Conservation (phyloP, 1,140 invertebrate species). For the Anadara kagoshimensis region DNA sequence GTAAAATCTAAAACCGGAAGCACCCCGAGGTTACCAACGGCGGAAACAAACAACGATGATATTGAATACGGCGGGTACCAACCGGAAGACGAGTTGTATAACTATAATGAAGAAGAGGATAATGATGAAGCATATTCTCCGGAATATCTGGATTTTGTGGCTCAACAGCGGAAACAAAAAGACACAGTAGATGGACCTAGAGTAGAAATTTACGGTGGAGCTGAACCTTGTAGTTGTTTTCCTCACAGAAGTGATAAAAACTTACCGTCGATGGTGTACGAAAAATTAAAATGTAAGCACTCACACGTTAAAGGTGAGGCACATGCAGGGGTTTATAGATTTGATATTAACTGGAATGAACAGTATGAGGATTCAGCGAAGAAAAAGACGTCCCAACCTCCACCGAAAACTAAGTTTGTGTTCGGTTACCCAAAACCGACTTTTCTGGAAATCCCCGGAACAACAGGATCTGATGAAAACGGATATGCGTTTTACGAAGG, state of each 20-base stretch:
- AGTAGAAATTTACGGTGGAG: conserved; percentile 25
- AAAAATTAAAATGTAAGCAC: conserved; percentile 32
- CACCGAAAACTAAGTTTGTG: conserved; percentile 26
- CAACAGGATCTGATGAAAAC: background rate
- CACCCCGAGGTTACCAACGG: too few relatives aligned
- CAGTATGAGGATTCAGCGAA: conserved; percentile 10
- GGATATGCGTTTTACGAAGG: too few relatives aligned
- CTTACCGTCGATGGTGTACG: conserved; percentile 37
- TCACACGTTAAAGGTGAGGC: conserved; percentile 29
- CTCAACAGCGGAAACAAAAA: too few relatives aligned
- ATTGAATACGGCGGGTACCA: too few relatives aligned
- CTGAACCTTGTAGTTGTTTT: conserved; percentile 34
- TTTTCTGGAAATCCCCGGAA: background rate
- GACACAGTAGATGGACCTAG: background rate
- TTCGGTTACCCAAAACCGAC: conserved; percentile 32
- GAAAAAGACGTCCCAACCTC: background rate
- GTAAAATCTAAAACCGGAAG: too few relatives aligned
- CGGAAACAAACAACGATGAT: too few relatives aligned
- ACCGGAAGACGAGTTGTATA: too few relatives aligned
- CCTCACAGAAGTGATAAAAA: conserved; percentile 31
- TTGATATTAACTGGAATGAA: conserved; percentile 30
- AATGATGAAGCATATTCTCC: too few relatives aligned
- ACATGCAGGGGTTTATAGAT: conserved; percentile 31
- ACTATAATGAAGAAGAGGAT: too few relatives aligned
- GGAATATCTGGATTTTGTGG: too few relatives aligned